These are phyloP conservation scores for Phallusia fumigata DNA, from an alignment of 23 tunicate species.

Conservation along the genomic window DNA sequence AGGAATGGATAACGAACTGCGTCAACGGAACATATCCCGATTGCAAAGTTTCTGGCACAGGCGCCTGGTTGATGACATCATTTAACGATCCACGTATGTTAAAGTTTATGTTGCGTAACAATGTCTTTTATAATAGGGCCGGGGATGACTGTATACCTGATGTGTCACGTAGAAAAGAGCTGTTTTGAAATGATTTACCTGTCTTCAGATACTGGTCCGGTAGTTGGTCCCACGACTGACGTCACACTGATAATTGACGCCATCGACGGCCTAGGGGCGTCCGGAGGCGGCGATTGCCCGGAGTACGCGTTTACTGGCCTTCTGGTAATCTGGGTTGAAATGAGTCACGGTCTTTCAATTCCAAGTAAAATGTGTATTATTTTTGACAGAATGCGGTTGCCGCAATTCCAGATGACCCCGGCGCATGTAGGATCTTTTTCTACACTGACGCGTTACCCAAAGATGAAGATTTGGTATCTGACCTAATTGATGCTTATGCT, in stretches of 20 bases:
- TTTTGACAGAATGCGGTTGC: slow-evolving; percentile 50
- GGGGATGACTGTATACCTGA: no score
- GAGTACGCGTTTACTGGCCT: slow-evolving; percentile 58
- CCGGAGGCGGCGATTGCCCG: slow-evolving; percentile 84
- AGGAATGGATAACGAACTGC: slow-evolving; percentile 62
- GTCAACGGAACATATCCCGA: slow-evolving; percentile 20
- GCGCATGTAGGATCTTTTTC: slow-evolving; percentile 70
- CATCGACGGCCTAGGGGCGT: slow-evolving; percentile 26
- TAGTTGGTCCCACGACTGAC: slow-evolving; percentile 60
- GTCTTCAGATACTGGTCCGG: slow-evolving; percentile 26
- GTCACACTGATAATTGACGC: slow-evolving; percentile 24
- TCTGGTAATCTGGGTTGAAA: slow-evolving; percentile 20
- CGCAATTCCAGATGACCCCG: slow-evolving; percentile 29
- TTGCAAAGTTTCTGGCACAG: slow-evolving; percentile 58
- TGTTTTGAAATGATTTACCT: neutral
- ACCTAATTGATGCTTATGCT: no score
- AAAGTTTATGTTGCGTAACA: no score
- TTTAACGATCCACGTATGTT: slow-evolving; percentile 83
- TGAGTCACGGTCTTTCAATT: no score
- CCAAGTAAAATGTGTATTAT: no score
- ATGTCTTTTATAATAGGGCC: no score
- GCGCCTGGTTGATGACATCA: slow-evolving; percentile 69
- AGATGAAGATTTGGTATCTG: no score
- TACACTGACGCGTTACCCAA: slow-evolving; percentile 75
- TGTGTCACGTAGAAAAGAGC: no score